Evolutionary conservation across 2,888 invertebrate genomes (phyloP).

Genomic region (Athrips mouffetella): DNA sequence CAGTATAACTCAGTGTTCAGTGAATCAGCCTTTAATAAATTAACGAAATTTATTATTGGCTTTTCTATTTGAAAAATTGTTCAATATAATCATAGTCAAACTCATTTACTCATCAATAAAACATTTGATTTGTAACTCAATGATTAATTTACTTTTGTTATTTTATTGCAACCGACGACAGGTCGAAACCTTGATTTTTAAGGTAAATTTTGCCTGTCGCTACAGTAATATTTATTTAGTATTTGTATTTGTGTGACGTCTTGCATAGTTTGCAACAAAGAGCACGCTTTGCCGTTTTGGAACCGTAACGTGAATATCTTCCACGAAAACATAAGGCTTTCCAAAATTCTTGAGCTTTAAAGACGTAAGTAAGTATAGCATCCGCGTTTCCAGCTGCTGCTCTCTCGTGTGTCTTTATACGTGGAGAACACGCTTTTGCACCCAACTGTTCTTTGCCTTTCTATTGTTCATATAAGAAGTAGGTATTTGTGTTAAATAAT

Average conservation of each 20-base stretch:
- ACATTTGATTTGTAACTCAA: background rate
- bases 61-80: too few relatives aligned
- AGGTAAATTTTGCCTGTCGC: conserved; percentile 74
- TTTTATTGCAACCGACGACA: conserved; percentile 72
- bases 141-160: conserved; percentile 45
- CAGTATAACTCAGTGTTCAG: too few relatives aligned
- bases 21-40: too few relatives aligned
- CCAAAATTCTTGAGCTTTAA: background rate
- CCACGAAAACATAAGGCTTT: background rate
- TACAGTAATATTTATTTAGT: too few relatives aligned
- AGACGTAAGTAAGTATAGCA: background rate
- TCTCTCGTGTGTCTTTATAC: background rate
- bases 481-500: too few relatives aligned
- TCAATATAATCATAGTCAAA: background rate
- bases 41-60: too few relatives aligned
- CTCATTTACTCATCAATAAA: background rate
- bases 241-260: too few relatives aligned
- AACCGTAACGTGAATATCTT: background rate
- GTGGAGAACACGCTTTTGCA: conserved; percentile 1
- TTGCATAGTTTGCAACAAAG: conserved; percentile 15
- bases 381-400: background rate
- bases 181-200: conserved; percentile 73
- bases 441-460: background rate
- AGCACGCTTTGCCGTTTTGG: conserved; percentile 13
- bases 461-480: background rate